These are phyloP conservation scores for Gephyroberyx darwinii DNA, from an alignment of 2,797 vertebrate genomes.

Conservation along the genomic window DNA sequence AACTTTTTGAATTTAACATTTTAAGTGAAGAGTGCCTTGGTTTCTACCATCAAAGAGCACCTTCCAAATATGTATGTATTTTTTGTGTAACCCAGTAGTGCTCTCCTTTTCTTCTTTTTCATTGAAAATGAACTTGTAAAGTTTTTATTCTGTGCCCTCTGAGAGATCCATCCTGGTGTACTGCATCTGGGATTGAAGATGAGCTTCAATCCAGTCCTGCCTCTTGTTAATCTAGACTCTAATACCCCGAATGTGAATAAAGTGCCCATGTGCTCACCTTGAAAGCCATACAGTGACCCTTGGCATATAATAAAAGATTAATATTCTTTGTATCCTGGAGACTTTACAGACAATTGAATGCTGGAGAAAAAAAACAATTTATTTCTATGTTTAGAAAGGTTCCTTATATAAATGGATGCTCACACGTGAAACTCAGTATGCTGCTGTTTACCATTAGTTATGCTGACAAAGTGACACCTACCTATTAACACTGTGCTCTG, in stretches of 20 bases:
- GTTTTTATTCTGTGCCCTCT: neutral
- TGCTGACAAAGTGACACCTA: slow-evolving; percentile 31
- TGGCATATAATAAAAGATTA: slow-evolving; percentile 27
- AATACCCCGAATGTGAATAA: slow-evolving; percentile 15
- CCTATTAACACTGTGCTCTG: neutral
- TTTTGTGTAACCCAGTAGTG: no score
- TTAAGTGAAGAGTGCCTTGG: no score
- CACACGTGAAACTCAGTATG: neutral
- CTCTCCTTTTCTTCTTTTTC: no score
- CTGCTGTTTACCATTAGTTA: slow-evolving; percentile 25
- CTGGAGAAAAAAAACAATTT: neutral
- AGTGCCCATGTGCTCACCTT: slow-evolving; percentile 31
- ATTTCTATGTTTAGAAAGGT: slow-evolving; percentile 2
- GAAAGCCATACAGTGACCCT: slow-evolving; percentile 30
- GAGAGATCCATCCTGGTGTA: slow-evolving; percentile 15
- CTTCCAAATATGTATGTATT: no score
- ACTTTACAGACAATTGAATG: slow-evolving; percentile 25
- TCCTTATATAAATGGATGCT: slow-evolving; percentile 16
- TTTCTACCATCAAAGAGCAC: no score
- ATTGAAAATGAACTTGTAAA: neutral
- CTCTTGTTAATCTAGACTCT: slow-evolving; percentile 14
- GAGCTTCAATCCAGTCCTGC: slow-evolving; percentile 16
- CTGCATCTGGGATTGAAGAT: neutral
- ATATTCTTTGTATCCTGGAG: slow-evolving; percentile 13
- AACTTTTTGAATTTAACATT: no score